Evolutionary conservation across 1,140 invertebrate species (phyloP).

Genomic region (Danaus melanippus): DNA sequence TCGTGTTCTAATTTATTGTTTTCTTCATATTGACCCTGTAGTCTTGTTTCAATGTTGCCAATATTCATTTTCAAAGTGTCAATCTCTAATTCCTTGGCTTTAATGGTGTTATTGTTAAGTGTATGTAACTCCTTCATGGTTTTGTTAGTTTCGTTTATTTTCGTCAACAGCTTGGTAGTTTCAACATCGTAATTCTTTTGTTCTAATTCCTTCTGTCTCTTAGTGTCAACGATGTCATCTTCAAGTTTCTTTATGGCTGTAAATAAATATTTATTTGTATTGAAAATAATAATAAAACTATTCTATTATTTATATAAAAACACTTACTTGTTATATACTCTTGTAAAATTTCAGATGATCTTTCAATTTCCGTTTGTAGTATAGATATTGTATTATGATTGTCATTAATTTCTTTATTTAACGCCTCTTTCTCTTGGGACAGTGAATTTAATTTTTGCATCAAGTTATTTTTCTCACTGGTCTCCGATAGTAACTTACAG

Average conservation of each 20-base stretch:
- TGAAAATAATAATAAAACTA: conserved; percentile 3
- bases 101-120: conserved; percentile 17
- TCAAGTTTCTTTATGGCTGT: conserved; percentile 24
- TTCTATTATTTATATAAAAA: background rate
- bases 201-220: conserved; percentile 17
- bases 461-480: conserved; percentile 10
- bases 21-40: conserved; percentile 21
- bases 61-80: conserved; percentile 25
- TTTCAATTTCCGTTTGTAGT: conserved; percentile 18
- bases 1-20: conserved; percentile 18
- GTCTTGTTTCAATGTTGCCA: conserved; percentile 13
- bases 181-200: conserved; percentile 26
- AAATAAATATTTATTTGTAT: conserved; percentile 5
- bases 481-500: conserved; percentile 7
- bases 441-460: conserved; percentile 9
- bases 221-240: conserved; percentile 20
- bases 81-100: conserved; percentile 28
- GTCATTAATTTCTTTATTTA: conserved; percentile 7
- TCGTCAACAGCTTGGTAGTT: conserved; percentile 23
- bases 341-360: conserved; percentile 3
- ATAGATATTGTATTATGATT: conserved; percentile 5
- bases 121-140: conserved; percentile 23
- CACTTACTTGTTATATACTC: conserved; percentile 14
- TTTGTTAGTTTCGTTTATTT: conserved; percentile 30
- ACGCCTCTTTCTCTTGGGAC: conserved; percentile 5